These are phyloP conservation scores for Drosophila trapezifrons DNA, from an alignment of 1,140 invertebrate species.

Conservation along the genomic window DNA sequence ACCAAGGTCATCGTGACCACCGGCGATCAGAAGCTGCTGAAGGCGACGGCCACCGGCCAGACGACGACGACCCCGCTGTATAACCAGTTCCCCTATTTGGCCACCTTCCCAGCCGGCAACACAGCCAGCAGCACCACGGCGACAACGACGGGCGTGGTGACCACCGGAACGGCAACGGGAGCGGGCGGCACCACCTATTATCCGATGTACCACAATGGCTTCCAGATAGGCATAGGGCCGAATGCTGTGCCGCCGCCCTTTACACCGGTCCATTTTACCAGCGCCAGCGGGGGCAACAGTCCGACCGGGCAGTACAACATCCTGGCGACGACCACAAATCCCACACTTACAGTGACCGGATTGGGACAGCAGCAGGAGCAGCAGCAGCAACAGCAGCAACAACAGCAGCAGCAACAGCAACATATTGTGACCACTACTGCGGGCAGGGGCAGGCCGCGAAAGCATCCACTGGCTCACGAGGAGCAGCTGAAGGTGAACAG, in stretches of 20 bases:
- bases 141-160: constrained; percentile 28
- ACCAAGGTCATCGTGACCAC: constrained; percentile 77
- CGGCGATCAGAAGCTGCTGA: constrained; percentile 66
- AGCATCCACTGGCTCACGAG: constrained; percentile 47
- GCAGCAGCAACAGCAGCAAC: constrained; percentile 47
- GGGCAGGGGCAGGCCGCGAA: constrained; percentile 76
- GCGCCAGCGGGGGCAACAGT: constrained; percentile 61
- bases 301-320: constrained; percentile 71
- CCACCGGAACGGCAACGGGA: constrained; percentile 1
- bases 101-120: constrained; percentile 68
- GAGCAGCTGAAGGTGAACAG: constrained; percentile 74
- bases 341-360: constrained; percentile 53
- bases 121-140: constrained; percentile 45
- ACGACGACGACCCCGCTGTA: constrained; percentile 66
- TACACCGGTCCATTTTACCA: constrained; percentile 79
- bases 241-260: constrained; percentile 81
- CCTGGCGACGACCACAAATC: constrained; percentile 50
- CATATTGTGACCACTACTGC: constrained; percentile 56
- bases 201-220: constrained; percentile 84
- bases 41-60: constrained; percentile 53
- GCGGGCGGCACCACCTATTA: constrained; percentile 62
- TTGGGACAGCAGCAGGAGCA: constrained; percentile 41
- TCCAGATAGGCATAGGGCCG: constrained; percentile 77
- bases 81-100: constrained; percentile 80
- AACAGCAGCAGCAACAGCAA: neutral